phyloP scores from a whole-genome alignment of 2,888 invertebrate species.

The Drosophila planitibia region DNA sequence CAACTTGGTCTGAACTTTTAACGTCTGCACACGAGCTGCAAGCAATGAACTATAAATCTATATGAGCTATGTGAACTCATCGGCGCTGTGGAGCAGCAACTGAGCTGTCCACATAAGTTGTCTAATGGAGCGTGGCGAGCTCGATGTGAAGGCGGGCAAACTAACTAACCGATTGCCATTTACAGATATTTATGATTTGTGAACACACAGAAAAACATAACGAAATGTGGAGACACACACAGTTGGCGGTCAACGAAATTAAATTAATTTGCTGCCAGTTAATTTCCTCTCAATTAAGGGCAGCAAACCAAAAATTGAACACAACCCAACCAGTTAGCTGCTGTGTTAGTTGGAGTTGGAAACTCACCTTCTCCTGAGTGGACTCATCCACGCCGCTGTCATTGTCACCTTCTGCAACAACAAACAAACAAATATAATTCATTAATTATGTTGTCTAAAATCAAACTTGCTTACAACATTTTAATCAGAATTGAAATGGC shows the following conservation, averaged over 20 bases:
- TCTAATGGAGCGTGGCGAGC: constrained; percentile 72
- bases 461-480: background rate
- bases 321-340: background rate
- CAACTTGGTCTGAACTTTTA: constrained; percentile 75
- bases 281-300: constrained; percentile 62
- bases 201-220: constrained; percentile 41
- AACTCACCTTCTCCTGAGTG: constrained; percentile 91
- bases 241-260: constrained; percentile 53
- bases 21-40: constrained; percentile 42
- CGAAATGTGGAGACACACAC: constrained; percentile 31
- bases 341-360: constrained; percentile 15
- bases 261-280: constrained; percentile 60
- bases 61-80: constrained; percentile 17
- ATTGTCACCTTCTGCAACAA: constrained; percentile 91
- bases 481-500: constrained; percentile 37
- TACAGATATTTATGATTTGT: constrained; percentile 82
- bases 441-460: constrained; percentile 13
- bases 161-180: constrained; percentile 60
- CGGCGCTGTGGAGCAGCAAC: constrained; percentile 4
- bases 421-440: constrained; percentile 19
- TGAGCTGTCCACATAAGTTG: constrained; percentile 23
- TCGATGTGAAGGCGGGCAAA: constrained; percentile 40
- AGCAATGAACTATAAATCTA: constrained; percentile 28
- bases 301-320: constrained; percentile 38
- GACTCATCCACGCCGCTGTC: constrained; percentile 94